These are phyloP conservation scores for Drosophila barbarae DNA, from an alignment of 2,888 invertebrate species.

Conservation along the genomic window DNA sequence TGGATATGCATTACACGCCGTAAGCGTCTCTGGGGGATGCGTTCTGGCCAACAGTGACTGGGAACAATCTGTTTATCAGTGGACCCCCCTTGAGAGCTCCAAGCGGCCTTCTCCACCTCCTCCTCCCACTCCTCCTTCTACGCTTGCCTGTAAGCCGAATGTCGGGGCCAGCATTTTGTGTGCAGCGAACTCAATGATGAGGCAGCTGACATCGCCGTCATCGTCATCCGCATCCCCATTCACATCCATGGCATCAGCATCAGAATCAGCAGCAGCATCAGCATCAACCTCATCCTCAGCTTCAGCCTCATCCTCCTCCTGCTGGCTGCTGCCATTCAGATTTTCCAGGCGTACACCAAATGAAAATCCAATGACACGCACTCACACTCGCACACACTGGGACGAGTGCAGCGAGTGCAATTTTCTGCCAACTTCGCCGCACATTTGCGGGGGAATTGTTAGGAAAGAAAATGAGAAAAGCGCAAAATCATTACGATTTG, in stretches of 20 bases:
- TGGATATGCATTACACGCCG: conserved; percentile 37
- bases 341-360: conserved; percentile 31
- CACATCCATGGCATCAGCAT: conserved; percentile 5
- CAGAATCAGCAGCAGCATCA: background rate
- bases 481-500: conserved; percentile 61
- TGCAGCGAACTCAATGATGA: conserved; percentile 21
- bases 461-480: conserved; percentile 51
- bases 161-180: conserved; percentile 21
- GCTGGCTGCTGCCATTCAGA: conserved; percentile 23
- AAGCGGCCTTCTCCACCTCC: too few relatives aligned
- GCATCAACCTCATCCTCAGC: background rate
- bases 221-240: conserved; percentile 11
- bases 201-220: conserved; percentile 22
- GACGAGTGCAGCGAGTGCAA: conserved; percentile 43
- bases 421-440: conserved; percentile 50
- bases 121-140: background rate
- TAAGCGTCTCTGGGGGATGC: conserved; percentile 7
- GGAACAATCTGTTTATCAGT: conserved; percentile 25
- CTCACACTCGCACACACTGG: conserved; percentile 15
- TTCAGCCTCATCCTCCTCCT: conserved; percentile 10
- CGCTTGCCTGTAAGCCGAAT: conserved; percentile 1
- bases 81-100: background rate
- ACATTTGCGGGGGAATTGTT: conserved; percentile 53
- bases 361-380: conserved; percentile 42
- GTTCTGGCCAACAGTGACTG: conserved; percentile 6